Evolutionary conservation across 2,113 vertebrate genomes (phyloP).

Genomic region (Talpa occidentalis): DNA sequence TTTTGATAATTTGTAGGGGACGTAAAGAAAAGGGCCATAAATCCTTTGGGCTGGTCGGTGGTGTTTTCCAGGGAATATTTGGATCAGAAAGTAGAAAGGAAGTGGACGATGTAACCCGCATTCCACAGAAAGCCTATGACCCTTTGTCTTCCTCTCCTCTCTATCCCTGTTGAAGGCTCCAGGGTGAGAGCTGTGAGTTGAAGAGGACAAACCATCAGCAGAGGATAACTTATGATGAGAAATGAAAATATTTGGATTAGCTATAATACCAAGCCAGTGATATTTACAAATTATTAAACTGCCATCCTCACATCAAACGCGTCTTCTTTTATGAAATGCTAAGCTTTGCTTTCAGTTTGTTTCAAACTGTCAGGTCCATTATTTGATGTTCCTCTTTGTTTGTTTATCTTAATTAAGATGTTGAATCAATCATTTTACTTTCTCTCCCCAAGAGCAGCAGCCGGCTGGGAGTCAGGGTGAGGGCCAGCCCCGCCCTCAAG

Average conservation of each 20-base stretch:
- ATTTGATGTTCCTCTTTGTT: constrained; percentile 88
- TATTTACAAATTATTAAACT: constrained; percentile 87
- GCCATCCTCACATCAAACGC: constrained; percentile 85
- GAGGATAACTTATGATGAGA: constrained; percentile 84
- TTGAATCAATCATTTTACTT: constrained; percentile 87
- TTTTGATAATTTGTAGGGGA: neutral
- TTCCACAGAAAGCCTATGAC: constrained; percentile 56
- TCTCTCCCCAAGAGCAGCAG: constrained; percentile 68
- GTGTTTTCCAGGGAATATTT: constrained; percentile 47
- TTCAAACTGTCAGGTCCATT: constrained; percentile 86
- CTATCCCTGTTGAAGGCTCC: constrained; percentile 28
- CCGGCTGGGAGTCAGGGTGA: constrained; percentile 61
- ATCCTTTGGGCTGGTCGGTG: neutral
- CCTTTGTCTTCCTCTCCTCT: constrained; percentile 47
- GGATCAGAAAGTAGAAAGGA: constrained; percentile 57
- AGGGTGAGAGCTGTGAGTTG: constrained; percentile 84
- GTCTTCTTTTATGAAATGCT: constrained; percentile 78
- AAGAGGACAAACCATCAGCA: constrained; percentile 85
- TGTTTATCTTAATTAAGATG: constrained; percentile 89
- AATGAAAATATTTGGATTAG: constrained; percentile 92
- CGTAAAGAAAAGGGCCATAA: constrained; percentile 18
- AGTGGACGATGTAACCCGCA: constrained; percentile 28
- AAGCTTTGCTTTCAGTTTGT: constrained; percentile 81
- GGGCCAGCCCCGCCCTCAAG: constrained; percentile 62
- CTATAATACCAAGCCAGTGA: constrained; percentile 83